A percentile compares a stretch with the other conserved stretches of the same genome.
Conservation (phyloP, 2,888 invertebrate genomes). For the Pseudococcus longispinus region DNA sequence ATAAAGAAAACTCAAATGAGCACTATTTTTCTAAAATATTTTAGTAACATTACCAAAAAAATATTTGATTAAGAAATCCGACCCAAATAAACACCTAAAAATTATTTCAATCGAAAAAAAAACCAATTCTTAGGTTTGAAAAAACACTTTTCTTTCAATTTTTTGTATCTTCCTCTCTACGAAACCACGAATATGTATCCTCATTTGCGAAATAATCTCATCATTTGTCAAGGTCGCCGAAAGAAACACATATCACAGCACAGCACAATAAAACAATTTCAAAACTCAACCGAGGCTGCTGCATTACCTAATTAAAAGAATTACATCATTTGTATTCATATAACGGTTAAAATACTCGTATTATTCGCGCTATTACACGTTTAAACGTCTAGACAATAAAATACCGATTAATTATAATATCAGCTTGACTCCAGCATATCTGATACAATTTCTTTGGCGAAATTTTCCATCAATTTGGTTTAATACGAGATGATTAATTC, state of each 20-base stretch:
- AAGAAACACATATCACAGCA: not conserved
- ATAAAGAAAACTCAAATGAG: too few species aligned
- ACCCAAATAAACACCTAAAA: too few species aligned
- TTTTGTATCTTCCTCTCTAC: not conserved
- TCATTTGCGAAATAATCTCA: not conserved
- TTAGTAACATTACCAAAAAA: too few species aligned
- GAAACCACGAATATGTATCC: not conserved
- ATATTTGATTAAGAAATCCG: too few species aligned
- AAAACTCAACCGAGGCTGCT: not conserved
- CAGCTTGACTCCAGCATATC: slow-evolving; percentile 7
- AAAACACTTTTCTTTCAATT: not conserved
- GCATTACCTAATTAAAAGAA: not conserved
- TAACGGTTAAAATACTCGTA: not conserved
- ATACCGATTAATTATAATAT: slow-evolving; percentile 10
- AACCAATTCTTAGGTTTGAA: too few species aligned
- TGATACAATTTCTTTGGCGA: slow-evolving; percentile 2
- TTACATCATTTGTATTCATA: not conserved
- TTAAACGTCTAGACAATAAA: slow-evolving; percentile 16
- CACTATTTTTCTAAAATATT: too few species aligned
- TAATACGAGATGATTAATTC: not conserved
- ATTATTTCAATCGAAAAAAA: too few species aligned
- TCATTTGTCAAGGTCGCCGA: not conserved
- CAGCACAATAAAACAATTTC: not conserved
- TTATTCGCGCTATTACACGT: not conserved
- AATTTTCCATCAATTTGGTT: not conserved